Percentiles rank a stretch among this genome's conserved stretches.
These are phyloP conservation scores for Sympetrum striolatum DNA, from an alignment of 2,888 invertebrate species.

Conservation along the genomic window DNA sequence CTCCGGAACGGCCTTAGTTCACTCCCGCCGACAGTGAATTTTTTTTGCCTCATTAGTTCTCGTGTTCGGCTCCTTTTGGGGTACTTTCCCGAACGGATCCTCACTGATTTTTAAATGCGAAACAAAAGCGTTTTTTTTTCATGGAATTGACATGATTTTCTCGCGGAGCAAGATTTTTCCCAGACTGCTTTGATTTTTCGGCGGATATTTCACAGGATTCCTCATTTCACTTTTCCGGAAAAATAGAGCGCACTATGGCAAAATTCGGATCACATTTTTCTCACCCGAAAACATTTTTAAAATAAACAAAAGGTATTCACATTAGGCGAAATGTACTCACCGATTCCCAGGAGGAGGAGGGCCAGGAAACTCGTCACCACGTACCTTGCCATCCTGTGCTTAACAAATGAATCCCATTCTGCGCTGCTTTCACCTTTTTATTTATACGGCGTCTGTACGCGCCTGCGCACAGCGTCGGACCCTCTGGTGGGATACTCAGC, in stretches of 20 bases:
- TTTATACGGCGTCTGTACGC: conserved; percentile 59
- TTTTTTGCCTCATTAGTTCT: too few relatives aligned
- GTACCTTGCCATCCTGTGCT: conserved; percentile 63
- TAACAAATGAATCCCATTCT: conserved; percentile 30
- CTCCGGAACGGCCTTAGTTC: not conserved
- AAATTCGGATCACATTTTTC: not conserved
- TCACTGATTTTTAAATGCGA: too few relatives aligned
- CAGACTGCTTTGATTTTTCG: not conserved
- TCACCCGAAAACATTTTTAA: conserved; percentile 14
- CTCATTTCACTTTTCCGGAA: not conserved
- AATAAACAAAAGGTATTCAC: conserved; percentile 23
- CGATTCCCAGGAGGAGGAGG: conserved; percentile 62
- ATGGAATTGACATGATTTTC: too few relatives aligned
- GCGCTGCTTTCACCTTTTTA: conserved; percentile 57
- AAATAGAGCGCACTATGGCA: not conserved
- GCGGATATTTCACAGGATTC: not conserved
- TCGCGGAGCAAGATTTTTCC: not conserved
- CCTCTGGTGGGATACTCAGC: not conserved
- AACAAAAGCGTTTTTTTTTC: too few relatives aligned
- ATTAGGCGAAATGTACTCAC: conserved; percentile 58
- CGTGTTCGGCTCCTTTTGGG: too few relatives aligned
- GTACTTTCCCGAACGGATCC: too few relatives aligned
- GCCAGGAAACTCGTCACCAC: conserved; percentile 60
- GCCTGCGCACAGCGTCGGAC: conserved; percentile 47
- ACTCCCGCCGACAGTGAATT: too few relatives aligned